Evolutionary conservation across 2,888 invertebrate species (phyloP).

Genomic region (Drosophila eohydei): DNA sequence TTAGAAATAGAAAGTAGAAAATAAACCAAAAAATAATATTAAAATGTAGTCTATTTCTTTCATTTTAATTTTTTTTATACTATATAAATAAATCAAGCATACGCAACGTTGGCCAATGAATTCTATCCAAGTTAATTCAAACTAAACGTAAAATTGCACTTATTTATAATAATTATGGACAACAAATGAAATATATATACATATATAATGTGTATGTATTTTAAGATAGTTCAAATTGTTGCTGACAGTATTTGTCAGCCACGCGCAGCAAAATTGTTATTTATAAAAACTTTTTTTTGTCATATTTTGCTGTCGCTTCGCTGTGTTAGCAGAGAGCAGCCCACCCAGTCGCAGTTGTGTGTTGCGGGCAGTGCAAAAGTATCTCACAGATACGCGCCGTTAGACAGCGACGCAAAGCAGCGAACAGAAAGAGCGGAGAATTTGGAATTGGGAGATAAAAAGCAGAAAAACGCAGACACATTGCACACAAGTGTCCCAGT

Average conservation of each 20-base stretch:
- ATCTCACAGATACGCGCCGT: constrained; percentile 47
- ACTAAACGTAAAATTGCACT: neutral
- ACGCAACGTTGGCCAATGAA: constrained; percentile 33
- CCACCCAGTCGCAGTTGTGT: constrained; percentile 18
- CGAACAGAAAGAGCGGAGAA: constrained; percentile 19
- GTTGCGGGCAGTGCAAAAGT: constrained; percentile 25
- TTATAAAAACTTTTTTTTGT: constrained; percentile 10
- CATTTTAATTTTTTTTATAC: too few relatives aligned
- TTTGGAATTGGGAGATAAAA: neutral
- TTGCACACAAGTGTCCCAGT: constrained; percentile 85
- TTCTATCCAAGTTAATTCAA: neutral
- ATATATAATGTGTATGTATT: neutral
- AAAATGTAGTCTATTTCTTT: too few relatives aligned
- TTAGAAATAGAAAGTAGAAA: too few relatives aligned
- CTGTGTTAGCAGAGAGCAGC: constrained; percentile 2
- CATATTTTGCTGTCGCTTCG: neutral
- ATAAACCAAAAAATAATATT: too few relatives aligned
- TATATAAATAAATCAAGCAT: constrained; percentile 34
- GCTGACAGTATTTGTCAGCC: constrained; percentile 61
- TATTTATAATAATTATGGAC: neutral
- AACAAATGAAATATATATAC: neutral
- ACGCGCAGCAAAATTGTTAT: constrained; percentile 46
- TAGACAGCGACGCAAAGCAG: constrained; percentile 11
- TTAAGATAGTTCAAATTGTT: constrained; percentile 31
- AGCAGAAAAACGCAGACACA: constrained; percentile 52